Conservation (phyloP, 2,888 invertebrate genomes). For the Pegoplata infirma region DNA sequence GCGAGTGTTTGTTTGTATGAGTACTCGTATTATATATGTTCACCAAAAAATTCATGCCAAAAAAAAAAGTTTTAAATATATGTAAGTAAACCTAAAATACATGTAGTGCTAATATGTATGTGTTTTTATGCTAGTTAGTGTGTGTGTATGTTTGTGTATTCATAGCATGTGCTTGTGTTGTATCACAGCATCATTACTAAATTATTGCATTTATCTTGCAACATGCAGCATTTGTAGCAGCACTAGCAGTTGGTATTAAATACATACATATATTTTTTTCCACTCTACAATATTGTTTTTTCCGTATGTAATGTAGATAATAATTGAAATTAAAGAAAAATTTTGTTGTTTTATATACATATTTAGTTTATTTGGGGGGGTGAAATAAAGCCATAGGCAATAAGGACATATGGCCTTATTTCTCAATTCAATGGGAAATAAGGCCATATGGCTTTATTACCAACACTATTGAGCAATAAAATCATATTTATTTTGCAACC, state of each 20-base stretch:
- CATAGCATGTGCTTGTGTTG: slow-evolving; percentile 19
- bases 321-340: slow-evolving; percentile 52
- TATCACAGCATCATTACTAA: slow-evolving; percentile 56
- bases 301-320: not conserved
- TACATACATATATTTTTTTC: not conserved
- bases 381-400: too few relatives aligned
- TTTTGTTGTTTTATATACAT: slow-evolving; percentile 17
- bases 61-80: not conserved
- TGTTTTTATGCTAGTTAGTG: not conserved
- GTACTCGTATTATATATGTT: slow-evolving; percentile 24
- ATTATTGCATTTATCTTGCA: slow-evolving; percentile 61
- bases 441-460: too few relatives aligned
- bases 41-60: not conserved
- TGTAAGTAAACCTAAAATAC: not conserved
- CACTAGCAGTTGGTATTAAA: slow-evolving; percentile 21
- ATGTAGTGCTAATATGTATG: not conserved
- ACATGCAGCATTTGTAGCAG: slow-evolving; percentile 50
- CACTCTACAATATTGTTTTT: too few relatives aligned
- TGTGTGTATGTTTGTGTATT: slow-evolving; percentile 13
- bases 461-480: too few relatives aligned
- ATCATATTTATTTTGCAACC: too few relatives aligned
- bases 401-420: too few relatives aligned
- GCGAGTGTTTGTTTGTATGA: slow-evolving; percentile 13
- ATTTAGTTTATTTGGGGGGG: too few relatives aligned
- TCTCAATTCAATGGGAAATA: too few relatives aligned